These are phyloP conservation scores for Drosophila subquinaria DNA, from an alignment of 2,888 invertebrate species.

Conservation along the genomic window DNA sequence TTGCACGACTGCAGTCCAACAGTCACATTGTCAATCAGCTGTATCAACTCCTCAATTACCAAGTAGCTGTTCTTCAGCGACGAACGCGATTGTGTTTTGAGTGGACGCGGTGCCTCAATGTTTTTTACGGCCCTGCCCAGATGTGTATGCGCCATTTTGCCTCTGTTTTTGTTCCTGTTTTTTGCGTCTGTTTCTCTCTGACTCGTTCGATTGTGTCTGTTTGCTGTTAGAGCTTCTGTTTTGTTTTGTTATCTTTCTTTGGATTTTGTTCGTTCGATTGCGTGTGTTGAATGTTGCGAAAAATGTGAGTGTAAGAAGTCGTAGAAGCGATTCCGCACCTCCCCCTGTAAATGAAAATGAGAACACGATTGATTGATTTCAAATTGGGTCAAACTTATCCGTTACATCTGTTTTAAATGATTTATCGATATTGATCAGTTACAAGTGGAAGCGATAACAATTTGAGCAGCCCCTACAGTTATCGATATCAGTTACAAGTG, in stretches of 20 bases:
- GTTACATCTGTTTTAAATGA: slow-evolving; percentile 5
- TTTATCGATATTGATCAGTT: slow-evolving; percentile 6
- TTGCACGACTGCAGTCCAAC: slow-evolving; percentile 90
- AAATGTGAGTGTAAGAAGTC: slow-evolving; percentile 76
- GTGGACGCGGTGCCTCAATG: slow-evolving; percentile 91
- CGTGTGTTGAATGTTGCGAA: slow-evolving; percentile 54
- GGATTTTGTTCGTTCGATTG: slow-evolving; percentile 49
- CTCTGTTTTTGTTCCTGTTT: slow-evolving; percentile 12
- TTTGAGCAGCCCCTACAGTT: slow-evolving; percentile 6
- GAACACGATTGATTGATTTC: slow-evolving; percentile 7
- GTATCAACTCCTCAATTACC: slow-evolving; percentile 92
- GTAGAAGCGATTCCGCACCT: slow-evolving; percentile 84
- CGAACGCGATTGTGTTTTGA: slow-evolving; percentile 88
- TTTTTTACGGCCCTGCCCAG: slow-evolving; percentile 90
- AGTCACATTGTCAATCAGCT: slow-evolving; percentile 93
- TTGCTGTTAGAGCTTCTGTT: slow-evolving; percentile 45
- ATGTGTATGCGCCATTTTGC: slow-evolving; percentile 87
- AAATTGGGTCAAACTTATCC: slow-evolving; percentile 7
- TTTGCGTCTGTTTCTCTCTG: slow-evolving; percentile 3
- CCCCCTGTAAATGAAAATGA: slow-evolving; percentile 82
- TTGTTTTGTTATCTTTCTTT: slow-evolving; percentile 50
- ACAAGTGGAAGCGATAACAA: slow-evolving; percentile 8
- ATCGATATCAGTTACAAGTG: slow-evolving; percentile 37
- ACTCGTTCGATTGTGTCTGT: slow-evolving; percentile 37
- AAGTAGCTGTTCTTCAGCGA: slow-evolving; percentile 84